These are phyloP conservation scores for Caenorhabditis panamensis DNA, from an alignment of 2,888 invertebrate species.

Conservation along the genomic window DNA sequence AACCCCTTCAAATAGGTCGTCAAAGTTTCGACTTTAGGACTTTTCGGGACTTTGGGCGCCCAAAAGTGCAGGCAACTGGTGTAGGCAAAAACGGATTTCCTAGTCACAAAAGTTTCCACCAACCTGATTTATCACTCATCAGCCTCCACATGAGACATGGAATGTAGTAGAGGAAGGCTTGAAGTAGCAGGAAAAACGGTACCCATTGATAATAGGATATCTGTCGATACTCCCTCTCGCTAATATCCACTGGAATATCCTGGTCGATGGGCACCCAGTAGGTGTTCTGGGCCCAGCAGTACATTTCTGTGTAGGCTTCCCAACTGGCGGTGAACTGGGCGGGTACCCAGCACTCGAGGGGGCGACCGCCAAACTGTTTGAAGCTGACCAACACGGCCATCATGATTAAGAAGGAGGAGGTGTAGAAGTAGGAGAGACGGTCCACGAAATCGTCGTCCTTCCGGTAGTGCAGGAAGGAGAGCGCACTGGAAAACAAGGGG, in stretches of 20 bases:
- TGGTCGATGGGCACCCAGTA: constrained; percentile 82
- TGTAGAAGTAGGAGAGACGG: constrained; percentile 81
- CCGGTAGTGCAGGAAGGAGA: constrained; percentile 80
- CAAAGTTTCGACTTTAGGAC: too few relatives aligned
- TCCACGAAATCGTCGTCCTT: constrained; percentile 81
- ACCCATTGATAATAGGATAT: constrained; percentile 81
- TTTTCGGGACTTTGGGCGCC: too few relatives aligned
- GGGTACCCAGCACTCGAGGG: constrained; percentile 82
- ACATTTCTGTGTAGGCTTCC: constrained; percentile 84
- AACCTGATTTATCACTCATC: constrained; percentile 83
- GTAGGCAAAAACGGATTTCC: too few relatives aligned
- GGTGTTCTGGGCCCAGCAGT: constrained; percentile 84
- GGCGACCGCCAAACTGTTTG: constrained; percentile 81
- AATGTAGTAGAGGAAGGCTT: constrained; percentile 83
- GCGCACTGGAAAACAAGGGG: constrained; percentile 71
- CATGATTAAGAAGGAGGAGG: constrained; percentile 81
- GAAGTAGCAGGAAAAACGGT: constrained; percentile 71
- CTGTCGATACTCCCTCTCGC: constrained; percentile 82
- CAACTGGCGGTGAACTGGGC: constrained; percentile 83
- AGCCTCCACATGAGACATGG: constrained; percentile 83
- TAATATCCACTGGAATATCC: constrained; percentile 80
- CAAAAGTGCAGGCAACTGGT: too few relatives aligned
- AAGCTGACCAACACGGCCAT: constrained; percentile 81
- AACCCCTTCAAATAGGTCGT: too few relatives aligned
- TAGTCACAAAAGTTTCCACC: too few relatives aligned